Evolutionary conservation across 2,113 vertebrate genomes (phyloP).

Genomic region (Dipodomys ordii): DNA sequence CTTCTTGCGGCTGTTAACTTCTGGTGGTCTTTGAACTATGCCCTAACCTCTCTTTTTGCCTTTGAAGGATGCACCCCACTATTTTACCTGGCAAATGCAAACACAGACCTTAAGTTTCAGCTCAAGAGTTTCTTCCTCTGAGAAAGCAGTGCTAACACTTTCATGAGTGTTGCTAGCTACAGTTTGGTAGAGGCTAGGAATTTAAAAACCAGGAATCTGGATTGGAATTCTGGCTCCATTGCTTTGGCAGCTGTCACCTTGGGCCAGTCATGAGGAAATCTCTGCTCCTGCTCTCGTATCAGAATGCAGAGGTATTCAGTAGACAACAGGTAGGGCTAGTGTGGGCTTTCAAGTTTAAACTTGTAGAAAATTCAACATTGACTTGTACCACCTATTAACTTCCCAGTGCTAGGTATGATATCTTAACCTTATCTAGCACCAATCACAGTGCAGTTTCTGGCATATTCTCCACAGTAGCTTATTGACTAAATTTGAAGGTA

Average conservation of each 20-base stretch:
- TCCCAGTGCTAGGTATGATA: background rate
- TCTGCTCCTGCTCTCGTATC: background rate
- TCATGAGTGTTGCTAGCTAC: background rate
- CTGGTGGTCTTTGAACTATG: background rate
- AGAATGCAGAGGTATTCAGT: fast-evolving
- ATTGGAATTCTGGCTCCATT: background rate
- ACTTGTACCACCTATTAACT: background rate
- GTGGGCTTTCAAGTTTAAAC: background rate
- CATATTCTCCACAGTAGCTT: background rate
- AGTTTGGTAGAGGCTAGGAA: background rate
- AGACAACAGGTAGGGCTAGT: background rate
- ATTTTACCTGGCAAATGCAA: background rate
- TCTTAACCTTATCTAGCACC: background rate
- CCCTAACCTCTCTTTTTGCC: background rate
- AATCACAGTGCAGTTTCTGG: background rate
- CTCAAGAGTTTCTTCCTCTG: background rate
- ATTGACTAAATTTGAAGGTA: background rate
- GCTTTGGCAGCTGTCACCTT: background rate
- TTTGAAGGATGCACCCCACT: background rate
- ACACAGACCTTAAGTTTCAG: background rate
- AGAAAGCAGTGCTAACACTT: background rate
- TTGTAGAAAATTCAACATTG: background rate
- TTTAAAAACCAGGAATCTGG: background rate
- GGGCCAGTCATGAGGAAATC: background rate
- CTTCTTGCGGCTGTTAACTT: background rate